A percentile compares a stretch with the other conserved stretches of the same genome.
These are phyloP conservation scores for Dendronephthya gigantea DNA, from an alignment of 64 coral and sea anemone genomes.

Conservation along the genomic window DNA sequence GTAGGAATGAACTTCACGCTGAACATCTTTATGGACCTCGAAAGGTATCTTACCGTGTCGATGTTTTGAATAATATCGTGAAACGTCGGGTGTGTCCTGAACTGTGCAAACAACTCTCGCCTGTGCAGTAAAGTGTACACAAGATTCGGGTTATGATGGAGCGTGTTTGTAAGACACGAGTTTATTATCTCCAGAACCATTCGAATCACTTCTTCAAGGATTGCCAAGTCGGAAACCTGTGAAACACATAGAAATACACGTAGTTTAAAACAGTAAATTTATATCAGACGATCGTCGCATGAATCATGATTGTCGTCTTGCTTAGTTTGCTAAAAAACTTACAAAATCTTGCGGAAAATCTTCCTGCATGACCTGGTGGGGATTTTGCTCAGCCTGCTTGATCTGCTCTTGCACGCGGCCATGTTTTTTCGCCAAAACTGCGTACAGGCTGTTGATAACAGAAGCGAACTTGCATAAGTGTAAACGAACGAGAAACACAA, in stretches of 20 bases:
- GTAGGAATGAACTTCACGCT: too few species aligned
- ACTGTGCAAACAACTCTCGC: conserved; percentile 92
- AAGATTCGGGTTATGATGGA: conserved; percentile 96
- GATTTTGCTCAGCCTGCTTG: conserved; percentile 34
- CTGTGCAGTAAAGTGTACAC: conserved; percentile 86
- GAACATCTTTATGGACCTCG: too few species aligned
- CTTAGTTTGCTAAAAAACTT: neutral
- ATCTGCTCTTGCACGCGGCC: conserved; percentile 70
- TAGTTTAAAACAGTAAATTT: too few species aligned
- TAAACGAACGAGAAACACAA: neutral
- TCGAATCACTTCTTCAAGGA: conserved; percentile 91
- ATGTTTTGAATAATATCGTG: conserved; percentile 98
- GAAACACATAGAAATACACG: too few species aligned
- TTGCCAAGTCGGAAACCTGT: conserved; percentile 89
- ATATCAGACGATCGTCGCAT: too few species aligned
- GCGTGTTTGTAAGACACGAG: conserved; percentile 90
- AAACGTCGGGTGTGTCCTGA: conserved; percentile 78
- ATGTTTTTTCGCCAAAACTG: conserved; percentile 81
- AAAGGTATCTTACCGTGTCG: conserved; percentile 92
- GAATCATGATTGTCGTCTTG: too few species aligned
- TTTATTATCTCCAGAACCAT: conserved; percentile 99
- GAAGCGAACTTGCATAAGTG: neutral
- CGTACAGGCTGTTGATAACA: conserved; percentile 51
- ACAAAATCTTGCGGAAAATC: conserved; percentile 3
- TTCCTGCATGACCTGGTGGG: neutral